Evolutionary conservation across 2,113 vertebrate genomes (phyloP).

Genomic region (Neodon shergylaensis): DNA sequence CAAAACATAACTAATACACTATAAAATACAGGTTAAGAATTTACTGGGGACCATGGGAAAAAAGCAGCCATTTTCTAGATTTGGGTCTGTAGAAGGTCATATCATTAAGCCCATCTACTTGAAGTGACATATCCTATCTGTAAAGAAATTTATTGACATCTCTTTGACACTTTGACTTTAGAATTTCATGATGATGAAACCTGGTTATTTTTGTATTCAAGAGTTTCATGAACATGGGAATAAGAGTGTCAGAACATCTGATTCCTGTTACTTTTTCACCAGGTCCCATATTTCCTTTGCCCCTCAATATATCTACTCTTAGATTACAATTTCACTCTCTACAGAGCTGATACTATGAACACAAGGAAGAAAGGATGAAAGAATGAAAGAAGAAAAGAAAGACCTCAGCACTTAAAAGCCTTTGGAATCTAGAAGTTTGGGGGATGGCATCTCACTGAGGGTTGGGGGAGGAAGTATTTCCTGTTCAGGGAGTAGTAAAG

Average conservation of each 20-base stretch:
- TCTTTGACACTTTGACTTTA: background rate
- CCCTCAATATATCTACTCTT: background rate
- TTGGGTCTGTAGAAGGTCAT: background rate
- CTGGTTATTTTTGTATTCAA: slow-evolving; percentile 11
- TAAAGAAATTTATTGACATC: background rate
- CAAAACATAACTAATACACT: background rate
- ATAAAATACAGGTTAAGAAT: background rate
- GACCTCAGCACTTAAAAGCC: background rate
- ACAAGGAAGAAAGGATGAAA: background rate
- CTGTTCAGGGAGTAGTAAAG: background rate
- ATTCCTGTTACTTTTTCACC: background rate
- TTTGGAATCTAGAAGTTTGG: background rate
- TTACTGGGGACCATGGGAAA: background rate
- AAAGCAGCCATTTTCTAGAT: background rate
- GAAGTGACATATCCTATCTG: background rate
- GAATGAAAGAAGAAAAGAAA: background rate
- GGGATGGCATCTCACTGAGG: background rate
- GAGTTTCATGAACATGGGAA: background rate
- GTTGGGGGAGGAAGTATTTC: background rate
- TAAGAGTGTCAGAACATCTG: background rate
- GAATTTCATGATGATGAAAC: background rate
- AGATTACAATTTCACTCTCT: background rate
- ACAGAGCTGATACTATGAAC: background rate
- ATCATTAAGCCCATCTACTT: background rate
- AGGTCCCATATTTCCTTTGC: background rate